These are phyloP conservation scores for Drosophila emarginata DNA, from an alignment of 2,888 invertebrate genomes.

Conservation along the genomic window DNA sequence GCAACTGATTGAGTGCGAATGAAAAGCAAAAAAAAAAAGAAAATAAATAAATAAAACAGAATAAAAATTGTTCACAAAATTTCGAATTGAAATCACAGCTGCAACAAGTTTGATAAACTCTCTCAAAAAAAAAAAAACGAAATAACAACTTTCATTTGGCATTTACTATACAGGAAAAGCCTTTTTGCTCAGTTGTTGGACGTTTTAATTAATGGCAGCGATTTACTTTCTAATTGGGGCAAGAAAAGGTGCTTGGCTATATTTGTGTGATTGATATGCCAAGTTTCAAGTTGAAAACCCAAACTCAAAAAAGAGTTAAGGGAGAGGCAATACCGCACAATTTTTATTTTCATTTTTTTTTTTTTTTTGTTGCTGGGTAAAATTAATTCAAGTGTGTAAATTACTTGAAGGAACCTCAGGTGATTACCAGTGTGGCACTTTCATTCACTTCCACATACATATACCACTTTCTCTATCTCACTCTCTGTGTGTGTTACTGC, in stretches of 20 bases:
- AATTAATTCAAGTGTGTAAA: conserved; percentile 77
- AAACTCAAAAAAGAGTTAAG: not conserved
- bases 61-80: not conserved
- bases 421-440: conserved; percentile 51
- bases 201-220: conserved; percentile 66
- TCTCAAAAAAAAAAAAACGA: conserved; percentile 39
- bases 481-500: conserved; percentile 7
- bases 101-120: conserved; percentile 62
- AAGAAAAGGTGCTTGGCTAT: conserved; percentile 50
- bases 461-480: not conserved
- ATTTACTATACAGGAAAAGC: not conserved
- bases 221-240: conserved; percentile 70
- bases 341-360: conserved; percentile 51
- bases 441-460: not conserved
- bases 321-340: conserved; percentile 24
- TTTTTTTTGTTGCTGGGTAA: conserved; percentile 25
- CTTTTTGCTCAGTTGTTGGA: not conserved
- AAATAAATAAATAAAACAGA: not conserved
- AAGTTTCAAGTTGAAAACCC: conserved; percentile 49
- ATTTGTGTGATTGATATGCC: conserved; percentile 76
- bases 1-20: conserved; percentile 61
- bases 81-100: conserved; percentile 43
- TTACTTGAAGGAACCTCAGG: conserved; percentile 69
- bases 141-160: conserved; percentile 45
- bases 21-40: conserved; percentile 22